These are phyloP conservation scores for Ctena decussata DNA, from an alignment of 2,888 invertebrate genomes.

Conservation along the genomic window DNA sequence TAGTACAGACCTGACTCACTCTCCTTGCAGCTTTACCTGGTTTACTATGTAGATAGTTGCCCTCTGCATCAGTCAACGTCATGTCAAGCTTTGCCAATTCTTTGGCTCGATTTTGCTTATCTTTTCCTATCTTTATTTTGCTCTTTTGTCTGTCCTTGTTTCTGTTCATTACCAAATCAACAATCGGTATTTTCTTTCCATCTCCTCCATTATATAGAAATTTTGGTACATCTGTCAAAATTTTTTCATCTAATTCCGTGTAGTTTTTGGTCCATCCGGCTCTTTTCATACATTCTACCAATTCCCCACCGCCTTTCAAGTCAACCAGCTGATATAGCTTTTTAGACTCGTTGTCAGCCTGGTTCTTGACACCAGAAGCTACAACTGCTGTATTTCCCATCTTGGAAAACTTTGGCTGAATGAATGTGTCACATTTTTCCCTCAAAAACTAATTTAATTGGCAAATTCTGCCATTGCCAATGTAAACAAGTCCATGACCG, in stretches of 20 bases:
- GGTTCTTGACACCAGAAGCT: constrained; percentile 98
- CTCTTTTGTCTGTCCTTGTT: constrained; percentile 75
- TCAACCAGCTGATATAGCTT: constrained; percentile 94
- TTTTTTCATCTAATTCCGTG: constrained; percentile 95
- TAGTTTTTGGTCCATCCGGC: constrained; percentile 83
- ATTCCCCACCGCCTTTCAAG: constrained; percentile 94
- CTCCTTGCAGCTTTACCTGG: too few relatives aligned
- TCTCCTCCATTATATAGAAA: constrained; percentile 97
- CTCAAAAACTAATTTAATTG: not conserved
- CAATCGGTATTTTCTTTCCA: constrained; percentile 96
- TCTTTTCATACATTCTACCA: constrained; percentile 84
- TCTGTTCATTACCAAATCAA: constrained; percentile 93
- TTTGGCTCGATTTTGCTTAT: constrained; percentile 73
- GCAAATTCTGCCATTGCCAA: constrained; percentile 46
- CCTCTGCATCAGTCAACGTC: constrained; percentile 74
- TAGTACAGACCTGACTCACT: too few relatives aligned
- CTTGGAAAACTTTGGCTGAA: not conserved
- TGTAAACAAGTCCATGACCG: constrained; percentile 61
- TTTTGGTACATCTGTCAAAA: constrained; percentile 93
- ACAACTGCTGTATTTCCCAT: constrained; percentile 82
- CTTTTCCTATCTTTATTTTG: constrained; percentile 66
- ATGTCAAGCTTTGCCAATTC: constrained; percentile 82
- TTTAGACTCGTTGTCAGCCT: constrained; percentile 89
- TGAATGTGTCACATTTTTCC: not conserved
- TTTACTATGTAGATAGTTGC: constrained; percentile 73